Evolutionary conservation across 2,888 invertebrate species (phyloP), one percentile per base, ranked within the genome.

Genomic region (Lepidocyrtinus sp.): DNA sequence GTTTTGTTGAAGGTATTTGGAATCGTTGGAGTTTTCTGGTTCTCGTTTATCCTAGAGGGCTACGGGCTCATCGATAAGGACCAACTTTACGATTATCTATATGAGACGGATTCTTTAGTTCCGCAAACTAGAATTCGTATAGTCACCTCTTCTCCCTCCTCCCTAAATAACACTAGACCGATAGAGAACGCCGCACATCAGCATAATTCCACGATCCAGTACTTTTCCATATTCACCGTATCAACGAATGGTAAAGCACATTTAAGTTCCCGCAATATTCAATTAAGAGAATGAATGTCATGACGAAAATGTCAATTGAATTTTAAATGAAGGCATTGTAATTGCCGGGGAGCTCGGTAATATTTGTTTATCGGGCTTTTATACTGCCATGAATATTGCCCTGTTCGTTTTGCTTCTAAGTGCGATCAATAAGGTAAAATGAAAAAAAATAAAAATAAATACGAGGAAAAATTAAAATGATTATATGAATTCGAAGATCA

Each of bases 21-120:
- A 36, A 46, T 82, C 0, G 26, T 82, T 21, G 82, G 82, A 25
- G 74, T 77, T 46, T 74, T 82, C 63, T 82, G 82, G 82, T 82
- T 82, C 24, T 46, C 74, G 17, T 82, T 73, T 62, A 70, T 74
- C 36, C 50, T 82, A 63, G 70, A 82, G 17, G 65, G 77, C n/a
- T 82, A 77, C 61, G 82, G 63, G 12, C 24, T 80, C 21, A 59
- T 80, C 15, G n/a, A 70, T 25, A 26, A 50, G 26, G 67, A 65
- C 17, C 64, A 50, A 12, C 17, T 22, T 21, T 24, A 50, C 15
- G 50, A 50, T 12, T 50, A 50, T 12, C 12, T 50, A 15, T 50
- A 50, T 17, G 50, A 50, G 15, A n/a, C 50, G 5, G 50, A 50
- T 17, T 2, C n/a, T 50, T 50, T 50, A 15, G 2, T 50, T 7